Evolutionary conservation across 2,113 vertebrate genomes (phyloP).

Genomic region (Lophotis ruficrista): DNA sequence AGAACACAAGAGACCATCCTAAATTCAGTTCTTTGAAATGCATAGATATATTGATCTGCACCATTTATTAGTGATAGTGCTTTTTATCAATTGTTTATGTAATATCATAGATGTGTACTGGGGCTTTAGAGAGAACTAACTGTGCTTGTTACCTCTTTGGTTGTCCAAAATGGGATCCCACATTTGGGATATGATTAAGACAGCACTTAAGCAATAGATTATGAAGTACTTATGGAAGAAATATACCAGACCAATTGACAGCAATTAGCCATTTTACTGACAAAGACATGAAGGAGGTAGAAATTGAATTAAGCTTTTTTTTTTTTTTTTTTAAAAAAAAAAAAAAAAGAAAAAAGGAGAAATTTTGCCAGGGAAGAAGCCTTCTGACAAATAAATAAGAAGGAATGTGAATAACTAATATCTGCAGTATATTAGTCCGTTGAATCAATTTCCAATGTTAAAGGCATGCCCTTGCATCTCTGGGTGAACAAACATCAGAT

Average conservation of each 20-base stretch:
- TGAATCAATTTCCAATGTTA: neutral
- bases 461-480: neutral
- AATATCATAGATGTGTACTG: neutral
- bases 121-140: neutral
- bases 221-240: neutral
- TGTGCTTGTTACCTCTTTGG: neutral
- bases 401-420: neutral
- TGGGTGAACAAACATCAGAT: neutral
- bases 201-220: neutral
- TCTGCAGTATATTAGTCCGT: neutral
- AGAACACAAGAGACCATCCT: neutral
- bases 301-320: neutral
- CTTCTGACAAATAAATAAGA: neutral
- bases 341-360: fast-evolving
- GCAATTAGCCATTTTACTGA: neutral
- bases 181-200: neutral
- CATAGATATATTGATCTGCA: neutral
- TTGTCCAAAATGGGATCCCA: neutral
- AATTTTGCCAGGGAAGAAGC: neutral
- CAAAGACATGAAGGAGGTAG: neutral
- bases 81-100: neutral
- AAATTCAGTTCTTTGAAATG: neutral
- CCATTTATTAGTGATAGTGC: neutral
- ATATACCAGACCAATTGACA: neutral
- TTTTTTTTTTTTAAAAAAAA: neutral